phyloP scores from a whole-genome alignment of 2,888 invertebrate genomes.

The Pristionchus japonicus region DNA sequence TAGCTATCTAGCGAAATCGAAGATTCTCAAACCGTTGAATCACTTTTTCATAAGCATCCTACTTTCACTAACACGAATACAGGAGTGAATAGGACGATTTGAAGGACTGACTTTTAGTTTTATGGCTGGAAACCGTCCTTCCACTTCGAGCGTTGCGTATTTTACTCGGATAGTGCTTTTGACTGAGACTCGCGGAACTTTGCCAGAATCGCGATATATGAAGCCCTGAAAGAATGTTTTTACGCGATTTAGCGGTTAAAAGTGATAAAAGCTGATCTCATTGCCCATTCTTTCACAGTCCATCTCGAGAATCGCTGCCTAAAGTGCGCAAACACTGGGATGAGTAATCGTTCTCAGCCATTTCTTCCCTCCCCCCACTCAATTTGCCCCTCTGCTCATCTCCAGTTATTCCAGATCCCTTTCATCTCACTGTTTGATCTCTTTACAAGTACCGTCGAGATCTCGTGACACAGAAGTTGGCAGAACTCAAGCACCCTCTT shows the following conservation, averaged over 20 bases:
- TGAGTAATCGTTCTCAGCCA: conserved; percentile 25
- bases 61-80: too few relatives aligned
- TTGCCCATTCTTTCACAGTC: too few relatives aligned
- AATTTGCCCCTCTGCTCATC: not conserved
- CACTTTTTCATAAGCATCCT: too few relatives aligned
- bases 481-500: not conserved
- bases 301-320: not conserved
- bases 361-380: not conserved
- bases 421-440: conserved; percentile 11
- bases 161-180: not conserved
- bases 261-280: too few relatives aligned
- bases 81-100: too few relatives aligned
- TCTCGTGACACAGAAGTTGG: too few relatives aligned
- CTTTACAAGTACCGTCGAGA: conserved; percentile 26
- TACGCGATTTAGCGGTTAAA: too few relatives aligned
- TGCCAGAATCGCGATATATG: conserved; percentile 32
- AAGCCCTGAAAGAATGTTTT: conserved; percentile 39
- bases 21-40: too few relatives aligned
- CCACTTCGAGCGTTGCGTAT: conserved; percentile 28
- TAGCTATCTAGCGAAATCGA: too few relatives aligned
- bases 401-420: conserved; percentile 27
- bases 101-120: not conserved
- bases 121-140: conserved; percentile 32
- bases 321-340: not conserved
- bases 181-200: conserved; percentile 12